Conservation (phyloP, 2,888 invertebrate species). For the Platycheirus rosarum region DNA sequence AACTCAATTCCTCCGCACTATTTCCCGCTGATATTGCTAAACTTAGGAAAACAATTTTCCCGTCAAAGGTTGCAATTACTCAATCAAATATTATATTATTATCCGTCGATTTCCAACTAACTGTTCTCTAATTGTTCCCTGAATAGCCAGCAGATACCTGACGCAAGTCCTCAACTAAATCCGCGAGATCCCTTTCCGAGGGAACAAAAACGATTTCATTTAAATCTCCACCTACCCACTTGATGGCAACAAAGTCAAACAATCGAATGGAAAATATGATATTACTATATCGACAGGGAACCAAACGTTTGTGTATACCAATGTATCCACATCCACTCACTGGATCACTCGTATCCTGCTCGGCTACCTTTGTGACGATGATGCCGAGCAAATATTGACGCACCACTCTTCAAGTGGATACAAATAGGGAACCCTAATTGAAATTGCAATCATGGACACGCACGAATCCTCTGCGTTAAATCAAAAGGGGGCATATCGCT, state of each 20-base stretch:
- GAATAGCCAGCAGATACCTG: slow-evolving; percentile 1
- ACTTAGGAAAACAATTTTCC: slow-evolving; percentile 36
- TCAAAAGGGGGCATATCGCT: background rate
- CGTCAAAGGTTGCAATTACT: slow-evolving; percentile 34
- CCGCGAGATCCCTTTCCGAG: background rate
- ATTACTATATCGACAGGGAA: too few species aligned
- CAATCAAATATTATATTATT: slow-evolving; percentile 39
- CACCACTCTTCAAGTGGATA: slow-evolving; percentile 73
- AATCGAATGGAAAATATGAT: slow-evolving; percentile 57
- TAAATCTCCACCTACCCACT: background rate
- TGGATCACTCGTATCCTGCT: slow-evolving; percentile 24
- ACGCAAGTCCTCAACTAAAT: background rate
- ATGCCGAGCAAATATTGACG: slow-evolving; percentile 61
- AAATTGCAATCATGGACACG: slow-evolving; percentile 70
- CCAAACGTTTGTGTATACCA: too few species aligned
- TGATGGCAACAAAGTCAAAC: slow-evolving; percentile 45
- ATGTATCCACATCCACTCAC: too few species aligned
- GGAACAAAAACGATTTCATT: background rate
- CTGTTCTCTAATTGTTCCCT: slow-evolving; percentile 31
- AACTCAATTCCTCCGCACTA: slow-evolving; percentile 11
- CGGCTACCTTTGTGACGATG: slow-evolving; percentile 63
- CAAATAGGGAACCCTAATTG: slow-evolving; percentile 74
- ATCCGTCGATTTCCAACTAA: slow-evolving; percentile 24
- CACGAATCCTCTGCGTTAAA: slow-evolving; percentile 21
- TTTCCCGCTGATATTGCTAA: slow-evolving; percentile 18